Percentiles rank a stretch among this genome's conserved stretches.
These are phyloP conservation scores for Steromphala cineraria DNA, from an alignment of 2,888 invertebrate species.

Conservation along the genomic window DNA sequence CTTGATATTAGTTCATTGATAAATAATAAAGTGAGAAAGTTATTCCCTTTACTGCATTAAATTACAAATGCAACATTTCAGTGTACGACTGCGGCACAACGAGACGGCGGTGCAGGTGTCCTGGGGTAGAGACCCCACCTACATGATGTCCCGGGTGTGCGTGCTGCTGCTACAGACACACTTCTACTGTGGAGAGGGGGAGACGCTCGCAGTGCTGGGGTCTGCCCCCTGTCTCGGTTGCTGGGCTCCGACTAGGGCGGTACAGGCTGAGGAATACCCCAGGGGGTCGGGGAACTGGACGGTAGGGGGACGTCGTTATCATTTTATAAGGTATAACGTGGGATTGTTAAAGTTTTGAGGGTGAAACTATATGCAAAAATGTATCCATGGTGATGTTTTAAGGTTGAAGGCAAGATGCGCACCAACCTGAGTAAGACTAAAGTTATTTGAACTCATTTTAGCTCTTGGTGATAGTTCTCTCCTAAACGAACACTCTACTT, in stretches of 20 bases:
- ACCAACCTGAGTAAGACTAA: too few species aligned
- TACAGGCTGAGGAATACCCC: background rate
- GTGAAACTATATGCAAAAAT: too few species aligned
- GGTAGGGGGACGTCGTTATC: background rate
- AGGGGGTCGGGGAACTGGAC: background rate
- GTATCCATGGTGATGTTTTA: too few species aligned
- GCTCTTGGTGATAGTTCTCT: too few species aligned
- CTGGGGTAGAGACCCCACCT: background rate
- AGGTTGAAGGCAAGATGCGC: too few species aligned
- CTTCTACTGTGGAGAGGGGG: background rate
- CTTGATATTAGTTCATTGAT: too few species aligned
- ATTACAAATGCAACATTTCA: background rate
- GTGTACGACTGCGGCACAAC: background rate
- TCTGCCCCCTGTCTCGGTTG: background rate
- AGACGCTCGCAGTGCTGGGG: background rate
- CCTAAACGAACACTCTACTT: too few species aligned
- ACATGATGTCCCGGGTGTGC: background rate
- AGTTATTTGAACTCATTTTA: too few species aligned
- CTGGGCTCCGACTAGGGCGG: background rate
- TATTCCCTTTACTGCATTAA: too few species aligned
- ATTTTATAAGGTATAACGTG: too few species aligned
- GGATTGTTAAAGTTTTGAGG: too few species aligned
- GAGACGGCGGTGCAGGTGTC: background rate
- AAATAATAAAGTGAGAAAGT: too few species aligned
- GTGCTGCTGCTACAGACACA: background rate